Percentiles rank a stretch among this genome's conserved stretches.
Evolutionary conservation across 1,140 invertebrate species (phyloP).

Genomic region (Ridgeia piscesae): DNA sequence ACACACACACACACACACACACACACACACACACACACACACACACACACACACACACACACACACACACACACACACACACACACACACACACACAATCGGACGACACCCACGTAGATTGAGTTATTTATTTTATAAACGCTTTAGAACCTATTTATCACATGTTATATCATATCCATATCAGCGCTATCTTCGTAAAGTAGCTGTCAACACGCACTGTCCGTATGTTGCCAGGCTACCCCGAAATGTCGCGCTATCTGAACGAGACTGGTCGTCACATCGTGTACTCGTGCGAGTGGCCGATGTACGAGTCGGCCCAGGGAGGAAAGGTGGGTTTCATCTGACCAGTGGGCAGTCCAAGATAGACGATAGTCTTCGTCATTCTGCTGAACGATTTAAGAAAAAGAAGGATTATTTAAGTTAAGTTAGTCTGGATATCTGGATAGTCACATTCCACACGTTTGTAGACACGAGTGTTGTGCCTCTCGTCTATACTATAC

Average conservation of each 20-base stretch:
- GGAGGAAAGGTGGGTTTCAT: slow-evolving; percentile 51
- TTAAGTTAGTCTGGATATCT: not conserved
- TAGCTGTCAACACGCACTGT: not conserved
- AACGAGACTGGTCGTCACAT: slow-evolving; percentile 84
- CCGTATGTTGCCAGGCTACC: slow-evolving; percentile 66
- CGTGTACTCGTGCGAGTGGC: slow-evolving; percentile 96
- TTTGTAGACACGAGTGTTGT: not conserved
- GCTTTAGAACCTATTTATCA: no score
- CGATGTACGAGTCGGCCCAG: slow-evolving; percentile 88
- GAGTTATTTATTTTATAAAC: no score
- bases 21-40: no score
- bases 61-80: no score
- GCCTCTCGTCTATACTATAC: not conserved
- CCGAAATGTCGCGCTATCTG: slow-evolving; percentile 81
- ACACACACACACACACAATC: no score
- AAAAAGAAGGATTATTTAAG: not conserved
- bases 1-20: no score
- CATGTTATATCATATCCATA: no score
- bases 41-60: no score
- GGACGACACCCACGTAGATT: no score
- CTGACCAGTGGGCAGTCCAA: not conserved
- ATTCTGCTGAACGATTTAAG: not conserved
- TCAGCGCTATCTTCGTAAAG: no score
- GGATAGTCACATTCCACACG: not conserved
- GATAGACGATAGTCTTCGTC: not conserved